Conservation (phyloP, 2,888 invertebrate genomes). For the Luperina testacea region DNA sequence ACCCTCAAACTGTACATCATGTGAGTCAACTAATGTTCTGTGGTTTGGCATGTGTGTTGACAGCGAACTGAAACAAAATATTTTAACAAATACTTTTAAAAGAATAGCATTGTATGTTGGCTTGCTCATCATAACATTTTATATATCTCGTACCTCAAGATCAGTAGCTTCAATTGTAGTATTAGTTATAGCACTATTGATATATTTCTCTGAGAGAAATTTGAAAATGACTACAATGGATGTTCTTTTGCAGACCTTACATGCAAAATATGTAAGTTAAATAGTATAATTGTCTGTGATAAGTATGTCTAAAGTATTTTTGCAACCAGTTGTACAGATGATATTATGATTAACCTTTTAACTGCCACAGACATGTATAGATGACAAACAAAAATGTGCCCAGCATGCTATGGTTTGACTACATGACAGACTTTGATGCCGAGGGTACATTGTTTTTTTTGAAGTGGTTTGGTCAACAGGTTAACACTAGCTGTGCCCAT, state of each 20-base stretch:
- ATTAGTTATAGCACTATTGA: slow-evolving; percentile 73
- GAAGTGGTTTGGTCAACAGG: too few species aligned
- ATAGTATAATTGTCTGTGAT: neutral
- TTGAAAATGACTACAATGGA: slow-evolving; percentile 69
- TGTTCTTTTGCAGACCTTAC: slow-evolving; percentile 63
- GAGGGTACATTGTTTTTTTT: too few species aligned
- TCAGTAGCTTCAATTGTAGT: slow-evolving; percentile 73
- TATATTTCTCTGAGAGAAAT: slow-evolving; percentile 77
- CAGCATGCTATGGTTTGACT: too few species aligned
- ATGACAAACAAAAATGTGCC: too few species aligned
- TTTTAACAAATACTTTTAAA: slow-evolving; percentile 72
- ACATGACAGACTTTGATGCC: too few species aligned
- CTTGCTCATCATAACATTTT: slow-evolving; percentile 73
- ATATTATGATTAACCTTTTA: neutral
- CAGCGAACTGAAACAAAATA: slow-evolving; percentile 70
- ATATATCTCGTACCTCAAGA: slow-evolving; percentile 73
- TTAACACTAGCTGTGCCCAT: neutral
- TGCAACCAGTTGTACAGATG: slow-evolving; percentile 3
- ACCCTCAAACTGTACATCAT: slow-evolving; percentile 95
- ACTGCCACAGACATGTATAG: too few species aligned
- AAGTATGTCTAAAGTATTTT: neutral
- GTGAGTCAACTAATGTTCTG: slow-evolving; percentile 86
- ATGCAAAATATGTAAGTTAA: slow-evolving; percentile 1
- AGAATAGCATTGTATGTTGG: slow-evolving; percentile 76
- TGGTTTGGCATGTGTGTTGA: slow-evolving; percentile 82